Evolutionary conservation across 2,888 invertebrate species (phyloP).

Genomic region (Rosalia funebris): DNA sequence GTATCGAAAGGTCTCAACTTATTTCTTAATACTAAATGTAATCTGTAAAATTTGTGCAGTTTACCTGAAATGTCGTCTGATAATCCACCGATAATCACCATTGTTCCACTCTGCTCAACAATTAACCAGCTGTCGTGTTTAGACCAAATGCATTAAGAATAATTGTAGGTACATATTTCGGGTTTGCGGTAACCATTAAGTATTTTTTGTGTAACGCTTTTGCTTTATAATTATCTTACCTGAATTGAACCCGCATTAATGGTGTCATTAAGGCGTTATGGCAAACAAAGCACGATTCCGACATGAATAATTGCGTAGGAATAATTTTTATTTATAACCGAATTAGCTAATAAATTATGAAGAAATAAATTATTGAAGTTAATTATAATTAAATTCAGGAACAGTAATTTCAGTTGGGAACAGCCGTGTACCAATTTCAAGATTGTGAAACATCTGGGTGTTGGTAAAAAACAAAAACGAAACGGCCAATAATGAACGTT

Average conservation of each 20-base stretch:
- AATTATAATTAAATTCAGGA: constrained; percentile 39
- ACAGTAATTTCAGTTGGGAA: constrained; percentile 38
- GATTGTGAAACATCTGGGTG: constrained; percentile 37
- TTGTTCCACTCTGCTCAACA: not conserved
- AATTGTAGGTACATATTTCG: not conserved
- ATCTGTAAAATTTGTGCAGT: too few relatives aligned
- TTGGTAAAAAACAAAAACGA: constrained; percentile 28
- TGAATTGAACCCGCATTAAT: constrained; percentile 2
- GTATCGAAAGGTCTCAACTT: too few relatives aligned
- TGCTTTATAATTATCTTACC: constrained; percentile 6
- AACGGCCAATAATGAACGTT: constrained; percentile 25
- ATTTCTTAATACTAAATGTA: too few relatives aligned
- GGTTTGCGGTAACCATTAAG: constrained; percentile 4
- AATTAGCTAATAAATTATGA: constrained; percentile 38
- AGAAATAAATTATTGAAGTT: constrained; percentile 35
- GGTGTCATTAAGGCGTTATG: not conserved
- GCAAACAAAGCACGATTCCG: constrained; percentile 3
- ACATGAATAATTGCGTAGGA: constrained; percentile 3
- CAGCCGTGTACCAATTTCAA: constrained; percentile 34
- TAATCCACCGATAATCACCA: not conserved
- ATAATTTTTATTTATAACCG: constrained; percentile 21
- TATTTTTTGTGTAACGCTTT: not conserved
- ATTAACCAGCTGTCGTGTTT: constrained; percentile 9
- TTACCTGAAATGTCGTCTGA: not conserved
- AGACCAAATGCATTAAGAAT: not conserved